phyloP scores from a whole-genome alignment of 2,888 invertebrate species.

The Dryocosmus kuriphilus region DNA sequence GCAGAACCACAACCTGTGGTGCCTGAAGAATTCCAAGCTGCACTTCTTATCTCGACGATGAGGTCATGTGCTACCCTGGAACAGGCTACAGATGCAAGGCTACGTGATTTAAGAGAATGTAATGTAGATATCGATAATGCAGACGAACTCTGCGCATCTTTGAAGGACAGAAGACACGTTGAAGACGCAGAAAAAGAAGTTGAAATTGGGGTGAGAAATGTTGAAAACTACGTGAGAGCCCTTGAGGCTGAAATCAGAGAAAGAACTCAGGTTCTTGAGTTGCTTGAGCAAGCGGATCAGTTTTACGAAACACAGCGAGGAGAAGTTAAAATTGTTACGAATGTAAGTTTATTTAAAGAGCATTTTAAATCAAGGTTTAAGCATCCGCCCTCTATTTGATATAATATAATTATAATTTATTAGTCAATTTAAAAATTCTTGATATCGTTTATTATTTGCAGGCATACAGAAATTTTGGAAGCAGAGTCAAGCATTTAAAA shows the following conservation, averaged over 20 bases:
- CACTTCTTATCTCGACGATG: constrained; percentile 74
- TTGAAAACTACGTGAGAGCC: constrained; percentile 89
- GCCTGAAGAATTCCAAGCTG: constrained; percentile 86
- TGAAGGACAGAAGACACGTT: constrained; percentile 93
- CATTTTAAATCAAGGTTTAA: neutral
- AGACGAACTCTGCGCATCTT: constrained; percentile 86
- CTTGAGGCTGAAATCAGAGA: constrained; percentile 91
- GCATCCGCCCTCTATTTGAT: neutral
- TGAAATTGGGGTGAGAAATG: constrained; percentile 87
- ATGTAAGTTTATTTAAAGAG: constrained; percentile 83
- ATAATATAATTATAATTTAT: neutral
- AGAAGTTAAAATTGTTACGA: constrained; percentile 97
- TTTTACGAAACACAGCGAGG: constrained; percentile 94
- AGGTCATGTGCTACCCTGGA: constrained; percentile 73
- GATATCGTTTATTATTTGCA: constrained; percentile 73
- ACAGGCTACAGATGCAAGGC: constrained; percentile 73
- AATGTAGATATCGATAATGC: constrained; percentile 86
- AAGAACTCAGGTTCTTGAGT: constrained; percentile 86
- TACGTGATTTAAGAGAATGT: constrained; percentile 81
- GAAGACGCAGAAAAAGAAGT: constrained; percentile 93
- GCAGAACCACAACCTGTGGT: constrained; percentile 80
- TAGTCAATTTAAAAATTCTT: neutral
- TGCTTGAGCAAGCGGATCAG: constrained; percentile 89
- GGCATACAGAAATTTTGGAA: constrained; percentile 97
- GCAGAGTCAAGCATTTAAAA: constrained; percentile 90